These are phyloP conservation scores for Cheilinus undulatus DNA, from an alignment of 2,113 vertebrate genomes.

Conservation along the genomic window DNA sequence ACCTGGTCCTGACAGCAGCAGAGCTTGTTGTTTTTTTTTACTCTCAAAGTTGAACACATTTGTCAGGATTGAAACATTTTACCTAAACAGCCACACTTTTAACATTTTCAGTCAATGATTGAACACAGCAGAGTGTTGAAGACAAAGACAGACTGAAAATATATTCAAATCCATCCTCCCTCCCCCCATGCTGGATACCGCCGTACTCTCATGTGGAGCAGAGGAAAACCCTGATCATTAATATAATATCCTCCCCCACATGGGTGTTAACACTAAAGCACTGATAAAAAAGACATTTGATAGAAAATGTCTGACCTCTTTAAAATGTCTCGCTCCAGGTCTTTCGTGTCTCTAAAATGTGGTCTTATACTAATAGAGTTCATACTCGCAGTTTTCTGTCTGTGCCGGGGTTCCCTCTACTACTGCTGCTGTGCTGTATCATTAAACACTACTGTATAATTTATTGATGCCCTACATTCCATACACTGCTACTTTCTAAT, in stretches of 20 bases:
- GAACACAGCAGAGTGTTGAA: constrained; percentile 1
- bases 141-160: constrained; percentile 37
- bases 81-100: constrained; percentile 3
- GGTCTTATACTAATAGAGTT: constrained; percentile 23
- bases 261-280: constrained; percentile 30
- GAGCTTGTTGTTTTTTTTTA: neutral
- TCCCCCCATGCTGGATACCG: neutral
- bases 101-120: neutral
- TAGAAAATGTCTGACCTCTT: constrained; percentile 57
- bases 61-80: neutral
- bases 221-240: constrained; percentile 40
- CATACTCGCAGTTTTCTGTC: constrained; percentile 27
- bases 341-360: constrained; percentile 29
- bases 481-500: constrained; percentile 32
- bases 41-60: constrained; percentile 5
- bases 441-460: constrained; percentile 53
- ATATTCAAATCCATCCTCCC: constrained; percentile 37
- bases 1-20: neutral
- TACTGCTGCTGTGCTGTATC: constrained; percentile 22
- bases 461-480: constrained; percentile 66
- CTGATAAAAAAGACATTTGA: constrained; percentile 48
- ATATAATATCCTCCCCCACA: constrained; percentile 44
- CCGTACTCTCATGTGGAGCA: neutral
- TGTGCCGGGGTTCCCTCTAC: constrained; percentile 22
- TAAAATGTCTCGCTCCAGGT: constrained; percentile 42